Evolutionary conservation across 2,113 vertebrate genomes (phyloP), one percentile per base, ranked within the genome.

Genomic region (Eurystomus gularis): DNA sequence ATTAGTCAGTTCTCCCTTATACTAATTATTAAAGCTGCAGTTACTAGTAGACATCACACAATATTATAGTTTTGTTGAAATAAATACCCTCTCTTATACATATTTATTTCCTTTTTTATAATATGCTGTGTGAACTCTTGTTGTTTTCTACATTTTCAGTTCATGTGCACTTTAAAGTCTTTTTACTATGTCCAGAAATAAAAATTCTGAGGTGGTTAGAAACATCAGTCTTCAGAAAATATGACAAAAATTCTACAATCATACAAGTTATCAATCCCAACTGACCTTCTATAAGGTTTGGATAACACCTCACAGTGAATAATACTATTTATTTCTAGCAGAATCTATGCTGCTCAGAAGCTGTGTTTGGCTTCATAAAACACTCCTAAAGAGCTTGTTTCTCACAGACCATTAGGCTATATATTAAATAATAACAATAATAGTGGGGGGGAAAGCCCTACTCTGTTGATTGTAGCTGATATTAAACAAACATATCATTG

Each of bases 381-480:
- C 72, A 31, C 21, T 76, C n/a, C 6, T 23, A 37, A 54, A 64
- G 9, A 87, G 9, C 44, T 49, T 85, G 13, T 72, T 90, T 86
- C 57, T 88, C 58, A 42, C 48, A 80, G 49, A 35, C 1, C 13
- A 77, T 86, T 88, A 90, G 3, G 21, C 23, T 90, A 44, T 9
- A 64, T 49, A 61, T 62, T 86, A 87, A 48, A 40, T 44, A 92
- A 77, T 65, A 23, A 31, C 20, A 39, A 51, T 14, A 33, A 29
- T 54, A 54, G 9, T 17, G 4, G 7, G 4, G 4, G 0, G 13
- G 13, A 42, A 61, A 33, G 7, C 10, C 24, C 26, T 76, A 68
- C 25, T 77, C 19, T 83, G 10, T 48, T 79, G 39, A 48, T 62
- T 84, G 17, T 33, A 84, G 44, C 16, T 58, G 13, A 77, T 93